A percentile compares a stretch with the other conserved stretches of the same genome.
Conservation (phyloP, 1,140 invertebrate species). For the Trichogramma pretiosum region DNA sequence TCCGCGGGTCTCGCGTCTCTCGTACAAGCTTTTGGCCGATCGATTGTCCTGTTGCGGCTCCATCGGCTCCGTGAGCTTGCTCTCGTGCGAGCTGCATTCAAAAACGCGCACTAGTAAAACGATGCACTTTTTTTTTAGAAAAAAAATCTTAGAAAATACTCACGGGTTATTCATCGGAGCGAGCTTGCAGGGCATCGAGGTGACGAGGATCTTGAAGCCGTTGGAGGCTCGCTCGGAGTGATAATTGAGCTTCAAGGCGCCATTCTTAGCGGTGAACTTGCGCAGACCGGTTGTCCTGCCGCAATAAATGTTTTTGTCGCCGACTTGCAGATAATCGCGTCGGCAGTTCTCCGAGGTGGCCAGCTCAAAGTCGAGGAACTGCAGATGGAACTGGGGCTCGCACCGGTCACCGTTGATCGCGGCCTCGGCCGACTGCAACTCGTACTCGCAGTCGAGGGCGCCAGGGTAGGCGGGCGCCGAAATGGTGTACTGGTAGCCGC, state of each 20-base stretch:
- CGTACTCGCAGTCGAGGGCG: slow-evolving; percentile 47
- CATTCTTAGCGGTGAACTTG: slow-evolving; percentile 42
- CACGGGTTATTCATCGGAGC: background rate
- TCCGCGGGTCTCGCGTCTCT: no score
- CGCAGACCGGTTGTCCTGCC: slow-evolving; percentile 42
- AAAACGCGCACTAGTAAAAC: no score
- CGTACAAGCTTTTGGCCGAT: no score
- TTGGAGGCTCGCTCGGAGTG: slow-evolving; percentile 15
- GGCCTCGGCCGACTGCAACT: slow-evolving; percentile 42
- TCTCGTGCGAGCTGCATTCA: no score
- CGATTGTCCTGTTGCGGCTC: no score
- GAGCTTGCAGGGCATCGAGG: slow-evolving; percentile 33
- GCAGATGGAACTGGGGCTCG: slow-evolving; percentile 46
- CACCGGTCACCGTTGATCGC: slow-evolving; percentile 37
- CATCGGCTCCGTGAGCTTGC: no score
- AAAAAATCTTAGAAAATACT: background rate
- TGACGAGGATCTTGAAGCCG: slow-evolving; percentile 48
- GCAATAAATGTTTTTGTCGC: slow-evolving; percentile 39
- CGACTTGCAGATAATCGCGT: slow-evolving; percentile 44
- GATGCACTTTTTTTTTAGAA: no score
- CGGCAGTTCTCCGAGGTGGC: slow-evolving; percentile 41
- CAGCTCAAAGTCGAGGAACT: slow-evolving; percentile 49
- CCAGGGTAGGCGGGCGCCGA: slow-evolving; percentile 45
- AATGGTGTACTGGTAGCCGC: slow-evolving; percentile 31
- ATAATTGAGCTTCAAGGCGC: slow-evolving; percentile 39